Conservation (phyloP, 2,888 invertebrate species). For the Campaea margaritaria region DNA sequence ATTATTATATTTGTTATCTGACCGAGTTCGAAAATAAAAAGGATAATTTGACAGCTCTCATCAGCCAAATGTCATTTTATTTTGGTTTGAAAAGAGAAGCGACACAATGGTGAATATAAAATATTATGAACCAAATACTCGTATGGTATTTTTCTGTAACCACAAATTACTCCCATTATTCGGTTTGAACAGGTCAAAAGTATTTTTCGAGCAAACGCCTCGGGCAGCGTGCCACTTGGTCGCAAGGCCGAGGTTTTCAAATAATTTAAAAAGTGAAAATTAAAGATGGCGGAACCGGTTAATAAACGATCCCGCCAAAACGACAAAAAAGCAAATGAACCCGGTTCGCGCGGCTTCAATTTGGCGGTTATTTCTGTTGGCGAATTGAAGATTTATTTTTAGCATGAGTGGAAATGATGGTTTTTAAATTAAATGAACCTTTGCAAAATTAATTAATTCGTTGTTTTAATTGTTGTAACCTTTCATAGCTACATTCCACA, state of each 20-base stretch:
- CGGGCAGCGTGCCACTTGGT: slow-evolving; percentile 65
- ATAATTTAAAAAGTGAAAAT: slow-evolving; percentile 55
- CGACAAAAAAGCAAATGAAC: slow-evolving; percentile 15
- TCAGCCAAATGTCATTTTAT: slow-evolving; percentile 64
- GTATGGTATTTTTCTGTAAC: slow-evolving; percentile 42
- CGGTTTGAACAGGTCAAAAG: slow-evolving; percentile 47
- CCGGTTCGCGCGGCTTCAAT: slow-evolving; percentile 19
- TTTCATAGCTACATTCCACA: too few species aligned
- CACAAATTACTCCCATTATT: slow-evolving; percentile 59
- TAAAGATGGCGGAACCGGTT: slow-evolving; percentile 31
- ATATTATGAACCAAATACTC: slow-evolving; percentile 23
- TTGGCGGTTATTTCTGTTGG: slow-evolving; percentile 8
- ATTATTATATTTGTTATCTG: too few species aligned
- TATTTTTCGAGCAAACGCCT: slow-evolving; percentile 53
- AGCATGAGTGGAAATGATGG: background rate
- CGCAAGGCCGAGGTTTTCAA: slow-evolving; percentile 65
- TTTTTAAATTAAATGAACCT: too few species aligned
- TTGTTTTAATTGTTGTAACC: too few species aligned
- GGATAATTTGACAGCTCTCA: slow-evolving; percentile 57
- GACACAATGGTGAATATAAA: slow-evolving; percentile 25
- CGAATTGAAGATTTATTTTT: slow-evolving; percentile 21
- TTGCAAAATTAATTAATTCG: too few species aligned
- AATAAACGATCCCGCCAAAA: slow-evolving; percentile 20
- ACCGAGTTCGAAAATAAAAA: slow-evolving; percentile 36
- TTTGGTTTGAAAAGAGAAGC: slow-evolving; percentile 29